These are phyloP conservation scores for Leptopilina myrica DNA, from an alignment of 2,888 invertebrate species.

Conservation along the genomic window DNA sequence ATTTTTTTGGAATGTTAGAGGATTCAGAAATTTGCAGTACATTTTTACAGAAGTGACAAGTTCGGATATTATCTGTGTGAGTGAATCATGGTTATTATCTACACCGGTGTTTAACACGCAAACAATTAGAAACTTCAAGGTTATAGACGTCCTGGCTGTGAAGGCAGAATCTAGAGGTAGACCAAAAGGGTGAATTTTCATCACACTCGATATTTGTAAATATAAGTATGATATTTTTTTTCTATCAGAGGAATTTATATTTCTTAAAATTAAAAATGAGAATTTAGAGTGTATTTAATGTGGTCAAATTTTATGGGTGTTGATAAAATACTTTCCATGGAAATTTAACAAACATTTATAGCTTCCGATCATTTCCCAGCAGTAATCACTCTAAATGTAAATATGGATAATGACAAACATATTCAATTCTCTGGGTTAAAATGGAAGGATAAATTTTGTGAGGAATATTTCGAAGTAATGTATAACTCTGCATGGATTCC, in stretches of 20 bases:
- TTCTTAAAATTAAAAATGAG: slow-evolving; percentile 17
- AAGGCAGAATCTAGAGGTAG: too few relatives aligned
- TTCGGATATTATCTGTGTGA: slow-evolving; percentile 14
- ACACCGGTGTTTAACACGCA: background rate
- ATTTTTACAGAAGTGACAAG: slow-evolving; percentile 3
- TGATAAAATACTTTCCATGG: background rate
- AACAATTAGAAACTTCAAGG: too few relatives aligned
- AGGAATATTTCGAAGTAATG: slow-evolving; percentile 9
- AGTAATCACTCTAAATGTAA: background rate
- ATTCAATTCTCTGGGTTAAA: background rate
- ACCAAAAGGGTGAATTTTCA: too few relatives aligned
- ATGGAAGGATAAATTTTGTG: background rate
- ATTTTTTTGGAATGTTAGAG: slow-evolving; percentile 24
- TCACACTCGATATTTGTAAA: too few relatives aligned
- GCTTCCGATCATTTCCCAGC: slow-evolving; percentile 12
- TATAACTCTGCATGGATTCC: slow-evolving; percentile 24
- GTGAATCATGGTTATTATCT: slow-evolving; percentile 20
- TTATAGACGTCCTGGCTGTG: too few relatives aligned
- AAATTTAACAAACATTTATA: background rate
- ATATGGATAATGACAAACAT: background rate
- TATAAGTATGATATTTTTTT: too few relatives aligned
- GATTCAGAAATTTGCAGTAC: background rate
- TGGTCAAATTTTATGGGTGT: background rate
- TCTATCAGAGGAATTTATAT: slow-evolving; percentile 24
- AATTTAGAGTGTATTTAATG: slow-evolving; percentile 9